Percentiles rank a stretch among this genome's conserved stretches.
These are phyloP conservation scores for Bombyx mori DNA, from an alignment of 1,140 invertebrate genomes.

Conservation along the genomic window ASM3026992v2 NC_085119.1:10993001-10993500, in stretches of 20 bases:
- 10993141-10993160: no score
- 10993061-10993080: no score
- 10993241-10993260: conserved; percentile 49
- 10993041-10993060: no score
- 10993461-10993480: background rate
- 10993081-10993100: no score
- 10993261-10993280: conserved; percentile 61
- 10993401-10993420: conserved; percentile 69
- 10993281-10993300: conserved; percentile 72
- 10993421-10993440: conserved; percentile 6
- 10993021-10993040: no score
- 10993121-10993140: no score
- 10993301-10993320: conserved; percentile 74
- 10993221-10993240: conserved; percentile 32
- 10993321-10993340: conserved; percentile 60
- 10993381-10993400: conserved; percentile 69
- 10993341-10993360: conserved; percentile 75
- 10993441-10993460: conserved; percentile 4
- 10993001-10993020: no score
- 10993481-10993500: background rate
- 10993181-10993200: no score
- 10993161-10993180: no score
- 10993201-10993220: background rate
- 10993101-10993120: no score
- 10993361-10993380: conserved; percentile 69